Evolutionary conservation across 2,888 invertebrate genomes (phyloP), one percentile per base, ranked within the genome.

Genomic region (Thelaira solivaga): DNA sequence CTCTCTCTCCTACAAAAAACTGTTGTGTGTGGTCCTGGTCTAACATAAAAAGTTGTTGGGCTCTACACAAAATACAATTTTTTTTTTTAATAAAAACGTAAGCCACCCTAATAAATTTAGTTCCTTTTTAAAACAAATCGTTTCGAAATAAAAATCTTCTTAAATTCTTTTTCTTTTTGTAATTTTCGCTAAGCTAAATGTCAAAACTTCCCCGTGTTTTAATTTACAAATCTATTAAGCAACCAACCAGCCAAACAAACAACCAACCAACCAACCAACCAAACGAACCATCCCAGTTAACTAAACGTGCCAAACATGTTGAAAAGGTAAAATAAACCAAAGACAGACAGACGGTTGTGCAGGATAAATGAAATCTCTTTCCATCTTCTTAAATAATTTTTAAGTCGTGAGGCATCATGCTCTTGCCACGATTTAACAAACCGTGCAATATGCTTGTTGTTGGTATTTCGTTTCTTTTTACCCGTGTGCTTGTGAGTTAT

Each of bases 341-440:
- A 10, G 10, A 22, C 16, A 36, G 31, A 18, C 43, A 29, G 13
- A 64, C 18, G 4, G 18, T 36, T n/a, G n/a, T 4, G 6, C 26
- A 20, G 24, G 31, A 45, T 41, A 69, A 7, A 31, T 10, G 41
- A 61, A 51, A 51, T 51, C 61, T 53, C 71, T 53, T 36, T 62
- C 18, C 71, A 62, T 62, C 43, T 62, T 47, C 36, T 57, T 39
- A 68, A 57, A 57, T 20, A 10, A 8, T 45, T 55, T 69, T 45
- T 31, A 61, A 61, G 61, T 68, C 67, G 53, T 51, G 61, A 75
- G 67, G 67, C 67, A 67, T 62, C 53, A 62, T 61, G 61, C 61
- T 75, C 51, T 71, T 71, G 74, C 74, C 74, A 78, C 78, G 74
- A 78, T 71, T 78, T 71, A 74, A 65, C 74, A 78, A 74, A 69